Base-by-base conservation (phyloP, 2,888 invertebrate species). In the Ichneumoninae sp. region DNA sequence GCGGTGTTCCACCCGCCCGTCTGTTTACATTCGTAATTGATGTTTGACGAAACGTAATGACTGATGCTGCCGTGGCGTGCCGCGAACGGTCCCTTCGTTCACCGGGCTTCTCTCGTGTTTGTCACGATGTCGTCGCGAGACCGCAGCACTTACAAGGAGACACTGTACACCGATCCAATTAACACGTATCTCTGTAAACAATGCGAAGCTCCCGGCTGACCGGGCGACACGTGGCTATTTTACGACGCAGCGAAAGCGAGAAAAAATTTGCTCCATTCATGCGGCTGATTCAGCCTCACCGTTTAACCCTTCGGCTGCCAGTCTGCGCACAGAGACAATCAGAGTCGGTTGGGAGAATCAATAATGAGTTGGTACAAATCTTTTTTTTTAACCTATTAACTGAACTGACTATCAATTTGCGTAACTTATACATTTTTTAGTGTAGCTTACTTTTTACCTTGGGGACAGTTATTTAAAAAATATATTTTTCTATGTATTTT, bases 21-120 rank as follows among this genome's bases (percentile, higher is more conserved):
- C 57, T 91, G 90, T 91, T 91, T 91, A 88, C 88, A 76, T 87
- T 87, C 87, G 88, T 91, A 91, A 91, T 91, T 91, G 91, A 91
- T 91, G 91, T 91, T 91, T 82, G 84, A 84, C 81, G 79, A 82
- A 81, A 82, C 86, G 80, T 72, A 80, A 83, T 80, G 83, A 83
- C 69, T 22, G 80, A 72, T 77, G 72, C n/a, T 26, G 47, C n/a
- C 26, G 26, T 52, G 54, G 62, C 68, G 52, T 52, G 19, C 62
- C 52, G 60, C 40, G 44, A 22, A 40, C 44, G 44, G 30, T 13
- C 16, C 65, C 36, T 36, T 47, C 70, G 40, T 52, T 40, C n/a
- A 40, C n/a, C 40, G 54, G 16, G 13, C 44, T 16, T 47, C 36
- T 26, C 80, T 36, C 50, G 44, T 75, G 75, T 75, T 79, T 47